Conservation (phyloP, 1,140 invertebrate genomes). For the Brachionus koreanus region DNA sequence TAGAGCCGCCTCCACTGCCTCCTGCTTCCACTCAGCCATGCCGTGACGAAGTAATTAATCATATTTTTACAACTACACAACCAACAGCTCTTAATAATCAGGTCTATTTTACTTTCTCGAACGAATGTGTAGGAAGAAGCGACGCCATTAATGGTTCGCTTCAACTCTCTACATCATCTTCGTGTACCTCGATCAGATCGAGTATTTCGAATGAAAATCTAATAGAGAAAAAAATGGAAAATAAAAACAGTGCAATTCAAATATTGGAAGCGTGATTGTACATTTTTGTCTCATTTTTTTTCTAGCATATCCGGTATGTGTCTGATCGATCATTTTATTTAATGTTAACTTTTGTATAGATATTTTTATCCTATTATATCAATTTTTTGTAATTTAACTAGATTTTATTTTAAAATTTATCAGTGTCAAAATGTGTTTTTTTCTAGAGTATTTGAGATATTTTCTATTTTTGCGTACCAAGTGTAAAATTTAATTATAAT, state of each 20-base stretch:
- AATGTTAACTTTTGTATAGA: not conserved
- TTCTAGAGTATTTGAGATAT: not conserved
- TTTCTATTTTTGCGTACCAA: not conserved
- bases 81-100: not conserved
- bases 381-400: slow-evolving; percentile 11
- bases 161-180: not conserved
- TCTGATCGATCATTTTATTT: not conserved
- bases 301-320: not conserved
- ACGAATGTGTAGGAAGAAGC: not conserved
- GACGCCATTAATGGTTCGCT: not conserved
- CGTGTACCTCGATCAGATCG: not conserved
- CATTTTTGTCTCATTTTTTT: not conserved
- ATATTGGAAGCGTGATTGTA: not conserved
- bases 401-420: not conserved
- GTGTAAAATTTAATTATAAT: too few relatives aligned
- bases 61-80: not conserved
- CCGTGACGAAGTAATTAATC: not conserved
- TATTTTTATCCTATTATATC: not conserved
- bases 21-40: slow-evolving; percentile 18
- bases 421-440: not conserved
- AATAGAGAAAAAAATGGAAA: not conserved
- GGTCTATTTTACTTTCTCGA: not conserved
- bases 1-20: not conserved
- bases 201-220: slow-evolving; percentile 2
- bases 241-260: not conserved